Base-by-base conservation (phyloP, 2,888 invertebrate species). In the Spatulosminthurus flaviceps region DNA sequence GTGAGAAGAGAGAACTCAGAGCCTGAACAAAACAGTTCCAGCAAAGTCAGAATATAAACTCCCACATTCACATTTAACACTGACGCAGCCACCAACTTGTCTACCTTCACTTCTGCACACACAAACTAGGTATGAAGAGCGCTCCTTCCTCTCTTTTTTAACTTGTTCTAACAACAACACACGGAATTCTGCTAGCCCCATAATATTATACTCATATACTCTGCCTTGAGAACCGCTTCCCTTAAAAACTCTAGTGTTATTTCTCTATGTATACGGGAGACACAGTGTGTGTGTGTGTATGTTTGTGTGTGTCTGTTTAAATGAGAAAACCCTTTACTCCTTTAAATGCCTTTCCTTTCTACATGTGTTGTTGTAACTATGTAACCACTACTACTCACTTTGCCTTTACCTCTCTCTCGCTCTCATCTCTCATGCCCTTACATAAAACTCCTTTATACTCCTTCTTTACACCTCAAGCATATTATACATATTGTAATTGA, bases 11-110 rank as follows among this genome's bases (percentile, higher is more conserved):
- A n/a, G n/a, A n/a, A n/a, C n/a, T n/a, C n/a, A n/a, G n/a, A n/a
- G n/a, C n/a, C n/a, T n/a, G n/a, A n/a, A n/a, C 26, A 34, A 29
- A 69, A 69, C 69, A 69, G 69, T 29, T 69, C 69, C 69, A 69
- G 69, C 29, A 1, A n/a, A 21, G 34, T 29, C n/a, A 34, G 69
- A 69, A 69, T 69, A 41, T n/a, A 69, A 69, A 69, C 69, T 69
- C 69, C 69, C 34, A 28, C 69, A 69, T 34, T 51, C 16, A 51
- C n/a, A 51, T n/a, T n/a, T n/a, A n/a, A 19, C 51, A n/a, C 51
- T 51, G 16, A 51, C 9, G 16, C 51, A 51, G n/a, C 51, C 16
- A n/a, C 51, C 4, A 51, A 19, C n/a, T n/a, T 19, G 51, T n/a
- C 51, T 51, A 51, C 51, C 51, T 51, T 51, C n/a, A n/a, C 51